A percentile compares a stretch with the other conserved stretches of the same genome.
Evolutionary conservation across 2,888 invertebrate species (phyloP).

Genomic region (Ametastegia equiseti): DNA sequence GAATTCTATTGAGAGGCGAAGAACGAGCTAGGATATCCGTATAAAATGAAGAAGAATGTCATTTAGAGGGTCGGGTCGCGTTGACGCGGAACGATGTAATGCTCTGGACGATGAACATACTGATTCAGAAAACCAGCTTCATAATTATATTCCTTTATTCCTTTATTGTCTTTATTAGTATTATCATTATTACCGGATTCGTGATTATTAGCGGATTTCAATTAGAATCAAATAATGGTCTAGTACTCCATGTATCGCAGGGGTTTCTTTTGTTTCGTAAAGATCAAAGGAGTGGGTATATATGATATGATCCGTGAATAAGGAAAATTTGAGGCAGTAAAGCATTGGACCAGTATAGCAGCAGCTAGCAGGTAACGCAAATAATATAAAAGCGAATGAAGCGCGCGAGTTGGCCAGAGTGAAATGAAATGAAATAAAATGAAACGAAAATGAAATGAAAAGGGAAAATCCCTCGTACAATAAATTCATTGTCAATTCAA

Average conservation of each 20-base stretch:
- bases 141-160: no score
- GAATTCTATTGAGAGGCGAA: slow-evolving; percentile 30
- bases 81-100: not conserved
- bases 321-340: not conserved
- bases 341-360: no score
- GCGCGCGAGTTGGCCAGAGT: no score
- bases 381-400: slow-evolving; percentile 15
- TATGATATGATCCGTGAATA: not conserved
- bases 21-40: not conserved
- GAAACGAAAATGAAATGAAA: not conserved
- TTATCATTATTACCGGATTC: not conserved
- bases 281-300: not conserved
- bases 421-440: no score
- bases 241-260: no score
- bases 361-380: not conserved
- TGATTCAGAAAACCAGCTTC: not conserved
- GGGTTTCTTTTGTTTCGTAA: not conserved
- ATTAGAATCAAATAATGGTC: not conserved
- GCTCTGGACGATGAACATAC: no score
- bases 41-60: slow-evolving; percentile 7
- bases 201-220: not conserved
- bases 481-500: slow-evolving; percentile 32
- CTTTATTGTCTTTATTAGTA: no score
- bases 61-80: not conserved
- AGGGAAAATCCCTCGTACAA: slow-evolving; percentile 15